phyloP scores from a whole-genome alignment of 2,113 vertebrate genomes.

The Barnardius zonarius region DNA sequence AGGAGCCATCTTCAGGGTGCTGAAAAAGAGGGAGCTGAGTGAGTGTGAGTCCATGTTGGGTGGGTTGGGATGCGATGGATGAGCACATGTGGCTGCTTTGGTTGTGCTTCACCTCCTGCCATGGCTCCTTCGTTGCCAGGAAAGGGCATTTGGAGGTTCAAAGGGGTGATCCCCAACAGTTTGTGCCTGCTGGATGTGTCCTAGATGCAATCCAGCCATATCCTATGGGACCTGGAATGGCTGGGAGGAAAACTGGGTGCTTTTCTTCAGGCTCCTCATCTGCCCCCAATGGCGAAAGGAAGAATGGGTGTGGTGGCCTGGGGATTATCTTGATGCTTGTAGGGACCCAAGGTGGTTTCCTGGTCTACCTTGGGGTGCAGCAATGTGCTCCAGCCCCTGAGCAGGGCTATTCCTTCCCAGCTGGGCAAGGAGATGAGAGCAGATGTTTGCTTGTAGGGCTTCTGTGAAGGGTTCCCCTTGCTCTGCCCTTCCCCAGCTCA shows the following conservation, averaged over 20 bases:
- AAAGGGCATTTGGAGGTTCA: not conserved
- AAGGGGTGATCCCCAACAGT: not conserved
- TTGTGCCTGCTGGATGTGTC: not conserved
- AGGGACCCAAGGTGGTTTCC: not conserved
- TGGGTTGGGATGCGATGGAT: not conserved
- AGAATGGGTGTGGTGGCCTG: not conserved
- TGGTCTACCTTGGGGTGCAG: not conserved
- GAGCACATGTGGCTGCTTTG: accelerated
- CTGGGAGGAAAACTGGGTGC: not conserved
- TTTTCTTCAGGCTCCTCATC: not conserved
- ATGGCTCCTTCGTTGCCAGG: not conserved
- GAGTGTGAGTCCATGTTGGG: not conserved
- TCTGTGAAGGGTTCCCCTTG: not conserved
- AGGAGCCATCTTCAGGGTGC: not conserved
- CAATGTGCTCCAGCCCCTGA: not conserved
- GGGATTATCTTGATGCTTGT: not conserved
- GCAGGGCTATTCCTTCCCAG: not conserved
- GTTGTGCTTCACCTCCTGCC: not conserved
- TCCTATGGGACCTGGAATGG: not conserved
- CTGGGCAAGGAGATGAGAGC: not conserved
- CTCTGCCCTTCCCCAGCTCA: not conserved
- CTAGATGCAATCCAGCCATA: not conserved
- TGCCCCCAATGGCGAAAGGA: accelerated
- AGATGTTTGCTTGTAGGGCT: not conserved
- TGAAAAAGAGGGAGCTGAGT: not conserved